Percentiles rank a stretch among this genome's conserved stretches.
These are phyloP conservation scores for Conchocele bisecta DNA, from an alignment of 2,888 invertebrate species.

Conservation along the genomic window DNA sequence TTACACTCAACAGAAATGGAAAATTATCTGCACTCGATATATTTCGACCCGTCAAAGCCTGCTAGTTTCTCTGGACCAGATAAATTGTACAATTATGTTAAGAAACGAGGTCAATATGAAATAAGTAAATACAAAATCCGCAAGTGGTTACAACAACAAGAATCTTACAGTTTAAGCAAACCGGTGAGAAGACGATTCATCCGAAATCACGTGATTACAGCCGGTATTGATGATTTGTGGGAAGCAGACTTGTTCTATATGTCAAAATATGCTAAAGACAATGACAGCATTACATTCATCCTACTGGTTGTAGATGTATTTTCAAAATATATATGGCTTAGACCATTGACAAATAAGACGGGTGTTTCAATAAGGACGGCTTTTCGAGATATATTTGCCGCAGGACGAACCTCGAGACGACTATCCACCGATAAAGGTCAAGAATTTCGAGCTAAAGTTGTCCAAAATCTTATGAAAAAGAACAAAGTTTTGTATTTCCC, in stretches of 20 bases:
- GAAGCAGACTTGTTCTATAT: constrained; percentile 36
- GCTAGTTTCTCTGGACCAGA: constrained; percentile 52
- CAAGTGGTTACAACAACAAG: constrained; percentile 51
- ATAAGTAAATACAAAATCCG: constrained; percentile 52
- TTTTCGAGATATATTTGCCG: constrained; percentile 37
- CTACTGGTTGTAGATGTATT: constrained; percentile 48
- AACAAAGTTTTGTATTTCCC: constrained; percentile 35
- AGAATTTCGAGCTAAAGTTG: constrained; percentile 50
- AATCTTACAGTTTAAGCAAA: constrained; percentile 49
- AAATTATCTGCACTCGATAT: constrained; percentile 40
- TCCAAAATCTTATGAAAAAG: constrained; percentile 40
- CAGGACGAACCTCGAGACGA: constrained; percentile 25
- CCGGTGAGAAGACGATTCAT: constrained; percentile 33
- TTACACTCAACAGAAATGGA: constrained; percentile 23
- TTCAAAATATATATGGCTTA: constrained; percentile 55
- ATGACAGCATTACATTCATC: constrained; percentile 33
- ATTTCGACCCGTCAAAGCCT: constrained; percentile 38
- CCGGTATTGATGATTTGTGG: constrained; percentile 41
- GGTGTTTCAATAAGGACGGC: constrained; percentile 35
- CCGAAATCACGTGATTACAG: constrained; percentile 38
- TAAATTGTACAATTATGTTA: constrained; percentile 43
- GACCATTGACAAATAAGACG: constrained; percentile 42
- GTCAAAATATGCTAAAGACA: constrained; percentile 43
- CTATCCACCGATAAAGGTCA: constrained; percentile 49
- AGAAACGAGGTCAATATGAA: constrained; percentile 45